phyloP scores from a whole-genome alignment of 2,888 invertebrate species.

The Corbicula japonica region DNA sequence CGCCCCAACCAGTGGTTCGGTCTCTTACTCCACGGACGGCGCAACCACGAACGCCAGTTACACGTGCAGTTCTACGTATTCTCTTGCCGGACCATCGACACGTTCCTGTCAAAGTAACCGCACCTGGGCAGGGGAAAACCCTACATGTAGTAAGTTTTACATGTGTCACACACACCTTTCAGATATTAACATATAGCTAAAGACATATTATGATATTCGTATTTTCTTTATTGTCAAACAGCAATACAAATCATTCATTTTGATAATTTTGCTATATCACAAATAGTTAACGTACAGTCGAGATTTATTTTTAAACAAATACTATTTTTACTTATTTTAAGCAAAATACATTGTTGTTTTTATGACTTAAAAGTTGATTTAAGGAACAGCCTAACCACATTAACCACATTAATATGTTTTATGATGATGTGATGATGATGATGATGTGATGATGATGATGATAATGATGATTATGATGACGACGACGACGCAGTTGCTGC shows the following conservation, averaged over 20 bases:
- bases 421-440: too few relatives aligned
- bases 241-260: too few relatives aligned
- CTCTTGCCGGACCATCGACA: slow-evolving; percentile 40
- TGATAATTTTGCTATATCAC: too few relatives aligned
- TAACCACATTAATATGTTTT: too few relatives aligned
- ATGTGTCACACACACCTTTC: not conserved
- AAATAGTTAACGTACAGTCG: too few relatives aligned
- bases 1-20: slow-evolving; percentile 39
- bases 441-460: too few relatives aligned
- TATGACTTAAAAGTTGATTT: too few relatives aligned
- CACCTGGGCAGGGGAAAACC: slow-evolving; percentile 43
- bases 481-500: not conserved
- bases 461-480: not conserved
- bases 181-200: too few relatives aligned
- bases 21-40: slow-evolving; percentile 49
- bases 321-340: not conserved
- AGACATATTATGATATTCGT: too few relatives aligned
- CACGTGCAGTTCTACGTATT: slow-evolving; percentile 36
- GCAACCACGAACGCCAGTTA: slow-evolving; percentile 50
- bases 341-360: not conserved
- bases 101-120: slow-evolving; percentile 36
- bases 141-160: slow-evolving; percentile 54
- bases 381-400: too few relatives aligned
- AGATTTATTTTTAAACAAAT: not conserved
- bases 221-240: too few relatives aligned